Base-by-base conservation (phyloP, 2,888 invertebrate species). In the Plagodis dolabraria region DNA sequence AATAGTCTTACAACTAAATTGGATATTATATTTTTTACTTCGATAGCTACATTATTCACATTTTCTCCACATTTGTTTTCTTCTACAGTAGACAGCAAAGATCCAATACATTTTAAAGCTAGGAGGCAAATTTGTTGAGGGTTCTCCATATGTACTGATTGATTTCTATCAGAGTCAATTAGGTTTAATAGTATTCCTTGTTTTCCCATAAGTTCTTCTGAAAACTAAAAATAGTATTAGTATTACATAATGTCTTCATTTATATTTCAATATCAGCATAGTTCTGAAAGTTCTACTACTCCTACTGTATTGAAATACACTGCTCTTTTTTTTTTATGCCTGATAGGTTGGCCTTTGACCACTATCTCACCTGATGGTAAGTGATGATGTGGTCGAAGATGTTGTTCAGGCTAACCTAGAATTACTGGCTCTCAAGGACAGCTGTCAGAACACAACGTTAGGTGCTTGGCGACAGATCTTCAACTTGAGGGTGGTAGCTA, bases 1-100 rank as follows among this genome's bases (percentile, higher is more conserved):
- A 94, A 69, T 70, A 89, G 85, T 50, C 76, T 80, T 33, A 93
- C 67, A 69, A 93, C 83, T 54, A 88, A 68, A 70, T 85, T 70
- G 36, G 87, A 84, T 55, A 93, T 85, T 46, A 80, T 71, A 60
- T 89, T 76, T 64, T 87, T 89, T 7, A 78, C 61, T 58, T 85
- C 83, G 6, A 75, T 53, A 72, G 79, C 52, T 11, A 80, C 35
- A 9, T 68, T 36, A 60, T 74, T 64, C 22, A 2, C 12, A 33
- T 11, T 33, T 33, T 67, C 64, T 12, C 72, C 67, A 35, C 64
- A 70, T 50, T 63, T 65, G 65, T 74, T 82, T 22, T 68, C 89
- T 51, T 88, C 89, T n/a, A 68, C 61, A 22, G 72, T 67, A 0
- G 75, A 70, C 46, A 87, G 70, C 9, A 89, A 64, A 63, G 76